Conservation (phyloP, 2,113 vertebrate genomes). For the Calyptommatus sinebrachiatus region DNA sequence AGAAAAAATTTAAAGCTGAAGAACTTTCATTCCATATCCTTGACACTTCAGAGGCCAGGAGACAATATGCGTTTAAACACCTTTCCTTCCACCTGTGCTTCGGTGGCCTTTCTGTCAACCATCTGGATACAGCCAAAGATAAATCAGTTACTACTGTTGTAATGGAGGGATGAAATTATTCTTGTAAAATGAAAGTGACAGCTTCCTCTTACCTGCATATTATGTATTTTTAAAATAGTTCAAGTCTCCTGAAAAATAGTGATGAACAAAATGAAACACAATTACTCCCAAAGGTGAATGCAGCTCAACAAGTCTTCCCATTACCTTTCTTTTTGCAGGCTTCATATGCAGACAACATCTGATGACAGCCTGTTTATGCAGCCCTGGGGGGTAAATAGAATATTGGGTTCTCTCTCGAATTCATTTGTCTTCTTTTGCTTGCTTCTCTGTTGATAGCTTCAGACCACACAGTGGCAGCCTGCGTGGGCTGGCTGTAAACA, state of each 20-base stretch:
- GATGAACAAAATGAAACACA: not conserved
- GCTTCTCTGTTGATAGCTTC: constrained; percentile 35
- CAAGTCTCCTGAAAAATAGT: not conserved
- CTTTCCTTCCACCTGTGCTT: no score
- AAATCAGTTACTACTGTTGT: constrained; percentile 3
- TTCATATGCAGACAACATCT: not conserved
- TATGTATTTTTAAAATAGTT: not conserved
- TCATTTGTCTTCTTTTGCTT: constrained; percentile 43
- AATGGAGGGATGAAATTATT: not conserved
- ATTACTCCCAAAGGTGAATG: constrained; percentile 18
- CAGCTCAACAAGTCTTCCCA: constrained; percentile 20
- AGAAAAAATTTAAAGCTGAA: no score
- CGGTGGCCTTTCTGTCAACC: no score
- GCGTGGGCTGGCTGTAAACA: constrained; percentile 59
- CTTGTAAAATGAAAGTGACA: not conserved
- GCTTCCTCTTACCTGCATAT: not conserved
- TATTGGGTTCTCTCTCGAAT: constrained; percentile 33
- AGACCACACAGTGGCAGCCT: constrained; percentile 58
- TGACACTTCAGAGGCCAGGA: no score
- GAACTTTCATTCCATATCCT: no score
- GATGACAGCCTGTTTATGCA: constrained; percentile 31
- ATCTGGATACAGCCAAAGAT: not conserved
- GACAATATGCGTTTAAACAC: no score
- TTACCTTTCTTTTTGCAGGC: constrained; percentile 36
- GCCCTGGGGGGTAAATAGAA: constrained; percentile 9